A percentile compares a stretch with the other conserved stretches of the same genome.
phyloP scores from a whole-genome alignment of 2,113 vertebrate genomes.

The Pipa parva region DNA sequence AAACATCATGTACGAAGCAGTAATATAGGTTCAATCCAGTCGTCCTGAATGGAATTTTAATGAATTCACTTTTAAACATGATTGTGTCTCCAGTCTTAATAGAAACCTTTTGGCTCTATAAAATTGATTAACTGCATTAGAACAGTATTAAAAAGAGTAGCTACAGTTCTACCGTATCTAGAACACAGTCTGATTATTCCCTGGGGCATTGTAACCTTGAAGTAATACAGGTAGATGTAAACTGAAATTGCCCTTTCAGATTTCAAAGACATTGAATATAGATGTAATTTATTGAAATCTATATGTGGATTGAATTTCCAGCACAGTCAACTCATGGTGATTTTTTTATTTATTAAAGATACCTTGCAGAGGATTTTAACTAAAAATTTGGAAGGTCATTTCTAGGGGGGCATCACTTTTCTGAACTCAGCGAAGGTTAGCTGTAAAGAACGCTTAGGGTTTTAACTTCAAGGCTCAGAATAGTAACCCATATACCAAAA shows the following conservation, averaged over 20 bases:
- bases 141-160: neutral
- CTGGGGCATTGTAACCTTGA: constrained; percentile 2
- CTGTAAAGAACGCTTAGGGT: too few relatives aligned
- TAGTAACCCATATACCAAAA: too few relatives aligned
- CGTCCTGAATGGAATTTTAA: neutral
- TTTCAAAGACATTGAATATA: neutral
- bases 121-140: neutral
- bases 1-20: neutral
- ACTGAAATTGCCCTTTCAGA: constrained; percentile 3
- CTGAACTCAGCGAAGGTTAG: too few relatives aligned
- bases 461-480: too few relatives aligned
- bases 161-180: neutral
- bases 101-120: neutral
- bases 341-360: too few relatives aligned
- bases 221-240: neutral
- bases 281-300: neutral
- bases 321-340: too few relatives aligned
- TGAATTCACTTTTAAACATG: neutral
- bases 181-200: neutral
- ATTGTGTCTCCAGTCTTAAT: neutral
- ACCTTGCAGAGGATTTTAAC: too few relatives aligned
- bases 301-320: too few relatives aligned
- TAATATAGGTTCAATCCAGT: neutral
- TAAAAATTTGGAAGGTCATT: too few relatives aligned
- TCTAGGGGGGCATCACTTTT: too few relatives aligned